A percentile compares a stretch with the other conserved stretches of the same genome.
Conservation (phyloP, 2,888 invertebrate species). For the Ryuthela nishihirai region DNA sequence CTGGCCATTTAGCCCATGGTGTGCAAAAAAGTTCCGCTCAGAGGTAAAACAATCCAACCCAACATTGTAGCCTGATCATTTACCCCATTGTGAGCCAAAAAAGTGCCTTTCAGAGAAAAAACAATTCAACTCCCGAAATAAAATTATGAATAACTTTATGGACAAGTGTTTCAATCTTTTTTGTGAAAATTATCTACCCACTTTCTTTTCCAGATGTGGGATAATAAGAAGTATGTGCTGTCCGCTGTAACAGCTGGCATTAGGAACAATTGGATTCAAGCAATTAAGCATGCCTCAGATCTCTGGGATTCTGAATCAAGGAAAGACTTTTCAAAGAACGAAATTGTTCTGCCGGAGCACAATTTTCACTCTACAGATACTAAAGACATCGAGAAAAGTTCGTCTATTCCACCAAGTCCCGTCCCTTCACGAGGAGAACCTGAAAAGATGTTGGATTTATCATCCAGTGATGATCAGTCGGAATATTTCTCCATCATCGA, state of each 20-base stretch:
- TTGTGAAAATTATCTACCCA: too few relatives aligned
- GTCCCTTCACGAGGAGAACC: constrained; percentile 1
- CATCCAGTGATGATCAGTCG: constrained; percentile 29
- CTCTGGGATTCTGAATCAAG: constrained; percentile 24
- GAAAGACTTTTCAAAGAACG: constrained; percentile 19
- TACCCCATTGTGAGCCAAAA: too few relatives aligned
- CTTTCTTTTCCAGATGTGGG: constrained; percentile 66
- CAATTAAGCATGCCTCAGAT: constrained; percentile 67
- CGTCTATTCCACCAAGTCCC: constrained; percentile 17
- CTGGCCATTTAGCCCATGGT: too few relatives aligned
- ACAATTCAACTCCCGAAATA: too few relatives aligned
- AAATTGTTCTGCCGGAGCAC: constrained; percentile 22
- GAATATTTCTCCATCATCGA: constrained; percentile 32
- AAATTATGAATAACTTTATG: too few relatives aligned
- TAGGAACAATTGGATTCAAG: constrained; percentile 85
- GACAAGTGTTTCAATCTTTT: too few relatives aligned
- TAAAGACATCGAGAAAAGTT: background rate
- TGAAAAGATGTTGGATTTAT: background rate
- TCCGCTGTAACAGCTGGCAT: constrained; percentile 89
- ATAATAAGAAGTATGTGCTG: constrained; percentile 69
- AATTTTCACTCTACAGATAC: constrained; percentile 1
- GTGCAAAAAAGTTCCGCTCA: too few relatives aligned
- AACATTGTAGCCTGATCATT: too few relatives aligned
- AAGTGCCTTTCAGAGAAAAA: too few relatives aligned
- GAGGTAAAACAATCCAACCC: too few relatives aligned